A percentile compares a stretch with the other conserved stretches of the same genome.
These are phyloP conservation scores for Pheosia tremula DNA, from an alignment of 2,888 invertebrate genomes.

Conservation along the genomic window DNA sequence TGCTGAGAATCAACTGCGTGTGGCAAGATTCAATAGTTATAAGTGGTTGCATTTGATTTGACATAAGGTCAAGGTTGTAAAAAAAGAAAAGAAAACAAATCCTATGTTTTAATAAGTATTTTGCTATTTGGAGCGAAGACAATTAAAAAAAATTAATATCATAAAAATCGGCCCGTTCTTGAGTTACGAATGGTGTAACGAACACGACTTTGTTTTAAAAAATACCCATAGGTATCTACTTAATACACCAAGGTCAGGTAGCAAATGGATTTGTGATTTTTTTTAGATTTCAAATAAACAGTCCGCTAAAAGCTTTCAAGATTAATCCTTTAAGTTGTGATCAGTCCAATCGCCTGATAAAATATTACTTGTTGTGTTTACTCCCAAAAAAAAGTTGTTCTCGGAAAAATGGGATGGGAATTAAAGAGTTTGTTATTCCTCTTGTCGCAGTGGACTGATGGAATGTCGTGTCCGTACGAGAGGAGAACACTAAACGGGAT, in stretches of 20 bases:
- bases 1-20: not conserved
- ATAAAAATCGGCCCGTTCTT: too few relatives aligned
- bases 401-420: not conserved
- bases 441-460: too few relatives aligned
- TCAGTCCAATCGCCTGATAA: not conserved
- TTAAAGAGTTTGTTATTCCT: too few relatives aligned
- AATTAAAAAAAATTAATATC: too few relatives aligned
- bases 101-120: too few relatives aligned
- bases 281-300: slow-evolving; percentile 5
- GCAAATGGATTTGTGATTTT: not conserved
- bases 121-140: too few relatives aligned
- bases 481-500: not conserved
- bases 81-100: too few relatives aligned
- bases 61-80: too few relatives aligned
- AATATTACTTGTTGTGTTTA: not conserved
- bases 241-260: not conserved
- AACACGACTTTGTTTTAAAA: too few relatives aligned
- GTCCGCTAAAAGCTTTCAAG: not conserved
- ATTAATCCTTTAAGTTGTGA: slow-evolving; percentile 2
- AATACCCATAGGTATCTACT: too few relatives aligned
- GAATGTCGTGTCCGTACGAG: not conserved
- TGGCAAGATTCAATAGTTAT: not conserved
- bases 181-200: too few relatives aligned
- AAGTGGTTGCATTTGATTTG: too few relatives aligned
- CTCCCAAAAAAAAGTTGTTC: not conserved